Percentiles rank a stretch among this genome's conserved stretches.
These are phyloP conservation scores for Oceanodroma tethys DNA, from an alignment of 2,113 vertebrate genomes.

Conservation along the genomic window DNA sequence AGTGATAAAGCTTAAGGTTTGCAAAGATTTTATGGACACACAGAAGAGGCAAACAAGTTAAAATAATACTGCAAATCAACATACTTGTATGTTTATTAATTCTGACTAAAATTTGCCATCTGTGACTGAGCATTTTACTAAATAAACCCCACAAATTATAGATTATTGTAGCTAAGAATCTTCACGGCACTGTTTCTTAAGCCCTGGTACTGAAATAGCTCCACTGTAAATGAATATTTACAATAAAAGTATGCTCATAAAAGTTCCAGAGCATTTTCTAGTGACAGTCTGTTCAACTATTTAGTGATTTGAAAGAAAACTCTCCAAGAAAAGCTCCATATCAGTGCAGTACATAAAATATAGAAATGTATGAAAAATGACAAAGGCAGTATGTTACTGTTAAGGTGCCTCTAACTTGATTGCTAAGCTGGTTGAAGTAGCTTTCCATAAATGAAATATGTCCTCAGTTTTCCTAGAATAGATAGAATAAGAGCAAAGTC, in stretches of 20 bases:
- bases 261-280: slow-evolving; percentile 40
- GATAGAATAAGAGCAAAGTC: slow-evolving; percentile 34
- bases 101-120: slow-evolving; percentile 32
- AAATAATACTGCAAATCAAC: slow-evolving; percentile 45
- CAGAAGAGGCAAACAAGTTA: slow-evolving; percentile 9
- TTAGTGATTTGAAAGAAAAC: slow-evolving; percentile 49
- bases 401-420: slow-evolving; percentile 44
- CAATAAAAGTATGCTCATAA: slow-evolving; percentile 14
- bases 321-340: neutral
- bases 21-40: neutral
- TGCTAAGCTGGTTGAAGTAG: slow-evolving; percentile 26
- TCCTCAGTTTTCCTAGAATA: neutral
- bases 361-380: slow-evolving; percentile 35
- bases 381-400: slow-evolving; percentile 31
- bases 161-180: neutral
- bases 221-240: slow-evolving; percentile 49
- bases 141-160: slow-evolving; percentile 19
- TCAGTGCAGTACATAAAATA: slow-evolving; percentile 34
- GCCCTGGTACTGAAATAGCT: slow-evolving; percentile 22
- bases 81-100: slow-evolving; percentile 41
- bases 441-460: slow-evolving; percentile 63
- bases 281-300: slow-evolving; percentile 23
- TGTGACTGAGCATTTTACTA: neutral
- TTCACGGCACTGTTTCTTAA: neutral
- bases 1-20: neutral